These are phyloP conservation scores for Metalampra italica DNA, from an alignment of 2,888 invertebrate species.

Conservation along the genomic window DNA sequence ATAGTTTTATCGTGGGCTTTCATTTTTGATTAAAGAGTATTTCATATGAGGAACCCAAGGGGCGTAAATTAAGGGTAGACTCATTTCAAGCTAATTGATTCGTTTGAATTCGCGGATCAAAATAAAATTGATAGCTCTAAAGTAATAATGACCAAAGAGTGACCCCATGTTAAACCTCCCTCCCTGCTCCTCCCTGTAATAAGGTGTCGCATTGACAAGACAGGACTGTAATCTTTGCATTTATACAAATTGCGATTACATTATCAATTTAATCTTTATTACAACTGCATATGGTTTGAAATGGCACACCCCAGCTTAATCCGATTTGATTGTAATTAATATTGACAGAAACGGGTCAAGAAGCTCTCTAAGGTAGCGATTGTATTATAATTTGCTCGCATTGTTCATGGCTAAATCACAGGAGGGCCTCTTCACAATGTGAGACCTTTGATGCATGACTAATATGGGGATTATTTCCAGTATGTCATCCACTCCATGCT, in stretches of 20 bases:
- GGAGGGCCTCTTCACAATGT: slow-evolving; percentile 49
- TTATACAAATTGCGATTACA: not conserved
- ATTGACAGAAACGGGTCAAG: slow-evolving; percentile 66
- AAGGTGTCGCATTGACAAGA: no score
- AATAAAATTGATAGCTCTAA: not conserved
- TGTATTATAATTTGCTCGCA: slow-evolving; percentile 62
- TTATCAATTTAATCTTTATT: not conserved
- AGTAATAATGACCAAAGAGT: no score
- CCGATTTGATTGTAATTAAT: slow-evolving; percentile 31
- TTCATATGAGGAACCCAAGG: not conserved
- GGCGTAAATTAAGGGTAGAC: not conserved
- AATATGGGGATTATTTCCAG: slow-evolving; percentile 69
- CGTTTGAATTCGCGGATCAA: not conserved
- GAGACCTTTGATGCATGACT: slow-evolving; percentile 71
- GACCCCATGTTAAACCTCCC: no score
- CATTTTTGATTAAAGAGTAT: not conserved
- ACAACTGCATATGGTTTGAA: not conserved
- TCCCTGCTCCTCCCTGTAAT: no score
- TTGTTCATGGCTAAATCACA: slow-evolving; percentile 61
- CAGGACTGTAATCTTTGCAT: no score
- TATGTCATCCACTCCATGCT: slow-evolving; percentile 70
- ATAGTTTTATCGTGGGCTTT: not conserved
- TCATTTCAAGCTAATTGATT: not conserved
- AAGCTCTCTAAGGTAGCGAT: slow-evolving; percentile 56
- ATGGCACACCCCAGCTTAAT: not conserved